Evolutionary conservation across 2,797 vertebrate species (phyloP), one percentile per base, ranked within the genome.

Genomic region (Anolis apletophallus): DNA sequence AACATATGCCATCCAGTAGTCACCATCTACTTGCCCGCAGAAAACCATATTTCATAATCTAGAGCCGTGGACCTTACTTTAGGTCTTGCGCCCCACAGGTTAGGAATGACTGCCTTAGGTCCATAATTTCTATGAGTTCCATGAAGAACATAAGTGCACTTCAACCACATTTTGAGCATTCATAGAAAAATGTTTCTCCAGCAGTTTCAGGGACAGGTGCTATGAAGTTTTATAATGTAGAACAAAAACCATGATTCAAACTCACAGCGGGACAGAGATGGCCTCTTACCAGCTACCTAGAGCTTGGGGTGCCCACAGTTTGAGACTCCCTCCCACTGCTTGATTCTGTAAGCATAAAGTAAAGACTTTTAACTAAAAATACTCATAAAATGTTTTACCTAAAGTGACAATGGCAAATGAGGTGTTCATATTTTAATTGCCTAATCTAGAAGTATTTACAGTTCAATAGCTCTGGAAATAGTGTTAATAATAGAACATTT

Each of bases 391-490:
- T 88, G 77, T 85, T 90, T 90, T 84, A 34, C 83, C 85, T 91
- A 40, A 87, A 89, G 77, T 80, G 72, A 90, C 74, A 59, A 81
- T 92, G 5, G 46, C 76, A 85, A 76, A 85, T 73, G 57, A 94
- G 74, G 21, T 91, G 67, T 80, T 91, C 69, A 72, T 68, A 89
- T 88, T 77, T 88, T 88, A 92, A 2, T 89, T 93, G 83, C 90
- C 81, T 88, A 87, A 88, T 78, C 72, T 0, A 0, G 26, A 79
- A 52, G 23, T 17, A 78, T 90, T 91, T 92, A 88, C 88, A 90
- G 75, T 85, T 94, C 91, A 90, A 81, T 91, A 87, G 87, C 81
- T 93, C 75, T 83, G 80, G 73, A 92, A 94, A 91, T 85, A 92
- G 85, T 64, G 87, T 59, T n/a, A 73, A 52, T 89, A 93, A 88